phyloP scores from a whole-genome alignment of 2,113 vertebrate genomes.

The Tinamus guttatus region DNA sequence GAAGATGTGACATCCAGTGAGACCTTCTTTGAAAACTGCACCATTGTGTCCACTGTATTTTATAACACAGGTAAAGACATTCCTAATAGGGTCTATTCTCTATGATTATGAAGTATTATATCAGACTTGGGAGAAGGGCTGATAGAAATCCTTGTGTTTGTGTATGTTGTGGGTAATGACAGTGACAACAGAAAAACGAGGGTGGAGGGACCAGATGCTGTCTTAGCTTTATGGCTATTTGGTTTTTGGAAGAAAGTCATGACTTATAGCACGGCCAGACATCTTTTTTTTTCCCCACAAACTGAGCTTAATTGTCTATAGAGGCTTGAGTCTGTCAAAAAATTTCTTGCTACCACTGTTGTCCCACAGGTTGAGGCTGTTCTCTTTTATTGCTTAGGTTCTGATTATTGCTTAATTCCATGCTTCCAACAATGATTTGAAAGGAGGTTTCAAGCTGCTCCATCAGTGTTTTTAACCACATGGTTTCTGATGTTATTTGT shows the following conservation, averaged over 20 bases:
- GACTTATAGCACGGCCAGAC: background rate
- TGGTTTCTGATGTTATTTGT: background rate
- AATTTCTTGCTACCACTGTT: background rate
- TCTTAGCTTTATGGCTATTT: background rate
- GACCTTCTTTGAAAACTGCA: conserved; percentile 96
- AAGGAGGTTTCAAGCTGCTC: background rate
- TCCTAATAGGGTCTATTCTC: background rate
- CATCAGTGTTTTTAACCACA: background rate
- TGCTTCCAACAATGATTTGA: background rate
- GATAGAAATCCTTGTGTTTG: background rate
- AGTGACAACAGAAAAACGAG: background rate
- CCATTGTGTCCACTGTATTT: conserved; percentile 89
- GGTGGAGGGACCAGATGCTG: background rate
- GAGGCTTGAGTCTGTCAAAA: background rate
- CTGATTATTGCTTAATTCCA: background rate
- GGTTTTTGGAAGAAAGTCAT: background rate
- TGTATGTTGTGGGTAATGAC: background rate
- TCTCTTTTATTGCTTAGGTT: background rate
- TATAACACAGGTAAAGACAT: conserved; percentile 89
- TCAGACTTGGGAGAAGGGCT: background rate
- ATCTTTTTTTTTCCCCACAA: background rate
- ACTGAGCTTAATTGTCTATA: background rate
- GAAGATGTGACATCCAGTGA: conserved; percentile 92
- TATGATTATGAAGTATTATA: background rate
- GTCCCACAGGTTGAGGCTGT: background rate